Evolutionary conservation across 2,797 vertebrate genomes (phyloP).

Genomic region (Falco biarmicus): DNA sequence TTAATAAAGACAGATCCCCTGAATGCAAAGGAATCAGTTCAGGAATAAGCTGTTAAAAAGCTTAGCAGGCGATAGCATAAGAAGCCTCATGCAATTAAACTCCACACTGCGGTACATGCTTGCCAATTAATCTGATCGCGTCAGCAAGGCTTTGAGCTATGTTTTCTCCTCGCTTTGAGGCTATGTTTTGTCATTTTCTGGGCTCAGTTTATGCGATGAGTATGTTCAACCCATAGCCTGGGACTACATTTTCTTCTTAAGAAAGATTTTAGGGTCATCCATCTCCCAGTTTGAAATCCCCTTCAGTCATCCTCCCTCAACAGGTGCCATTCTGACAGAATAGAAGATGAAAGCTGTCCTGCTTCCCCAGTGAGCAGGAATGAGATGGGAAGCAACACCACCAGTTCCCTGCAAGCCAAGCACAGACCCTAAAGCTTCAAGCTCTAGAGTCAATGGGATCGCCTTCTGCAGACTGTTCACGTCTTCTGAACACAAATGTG

Average conservation of each 20-base stretch:
- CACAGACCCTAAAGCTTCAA: background rate
- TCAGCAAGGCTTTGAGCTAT: conserved; percentile 48
- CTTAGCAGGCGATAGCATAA: conserved; percentile 46
- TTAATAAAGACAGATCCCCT: conserved; percentile 25
- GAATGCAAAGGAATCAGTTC: conserved; percentile 38
- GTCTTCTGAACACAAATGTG: background rate
- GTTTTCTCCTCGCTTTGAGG: conserved; percentile 36
- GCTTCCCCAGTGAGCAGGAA: background rate
- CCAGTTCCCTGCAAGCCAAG: background rate
- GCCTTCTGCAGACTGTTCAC: background rate
- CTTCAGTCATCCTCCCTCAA: background rate
- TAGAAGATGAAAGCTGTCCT: background rate
- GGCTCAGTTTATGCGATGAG: background rate
- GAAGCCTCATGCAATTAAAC: conserved; percentile 57
- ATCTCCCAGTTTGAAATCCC: background rate
- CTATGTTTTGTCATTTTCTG: conserved; percentile 43
- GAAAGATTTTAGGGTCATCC: background rate
- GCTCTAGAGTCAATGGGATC: background rate
- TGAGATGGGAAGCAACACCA: background rate
- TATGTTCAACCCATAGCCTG: background rate
- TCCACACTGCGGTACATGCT: background rate
- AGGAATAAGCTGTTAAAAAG: conserved; percentile 66
- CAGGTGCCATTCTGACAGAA: background rate
- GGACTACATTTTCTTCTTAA: background rate
- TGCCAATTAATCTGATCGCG: conserved; percentile 60